These are phyloP conservation scores for Nematolebias whitei DNA, from an alignment of 2,113 vertebrate species.

Conservation along the genomic window DNA sequence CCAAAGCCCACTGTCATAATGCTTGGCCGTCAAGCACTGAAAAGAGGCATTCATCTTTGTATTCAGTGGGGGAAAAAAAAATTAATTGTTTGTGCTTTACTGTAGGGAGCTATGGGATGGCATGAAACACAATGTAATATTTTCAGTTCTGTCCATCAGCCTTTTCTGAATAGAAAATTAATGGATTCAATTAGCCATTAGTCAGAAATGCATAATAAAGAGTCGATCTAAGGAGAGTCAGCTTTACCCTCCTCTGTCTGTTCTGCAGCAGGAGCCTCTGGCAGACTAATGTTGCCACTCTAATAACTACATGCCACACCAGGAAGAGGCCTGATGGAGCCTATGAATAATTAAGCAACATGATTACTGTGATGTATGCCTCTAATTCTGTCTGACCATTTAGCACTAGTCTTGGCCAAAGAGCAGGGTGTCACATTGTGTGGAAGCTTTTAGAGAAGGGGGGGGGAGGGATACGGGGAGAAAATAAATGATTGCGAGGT, in stretches of 20 bases:
- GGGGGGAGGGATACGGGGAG: conserved; percentile 15
- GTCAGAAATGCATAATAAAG: conserved; percentile 60
- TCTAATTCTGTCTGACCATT: conserved; percentile 72
- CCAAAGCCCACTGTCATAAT: conserved; percentile 25
- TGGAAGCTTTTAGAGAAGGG: conserved; percentile 53
- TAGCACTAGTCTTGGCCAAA: conserved; percentile 58
- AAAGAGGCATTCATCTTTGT: conserved; percentile 19
- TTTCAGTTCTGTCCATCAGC: conserved; percentile 42
- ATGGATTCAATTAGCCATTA: conserved; percentile 67
- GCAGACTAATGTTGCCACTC: conserved; percentile 65
- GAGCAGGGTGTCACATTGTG: conserved; percentile 61
- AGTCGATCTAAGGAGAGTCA: conserved; percentile 47
- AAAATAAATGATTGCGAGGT: conserved; percentile 18
- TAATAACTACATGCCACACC: conserved; percentile 76
- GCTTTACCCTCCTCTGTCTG: conserved; percentile 61
- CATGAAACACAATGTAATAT: conserved; percentile 35
- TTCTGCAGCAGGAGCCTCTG: conserved; percentile 50
- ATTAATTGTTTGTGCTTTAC: conserved; percentile 23
- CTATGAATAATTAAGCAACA: conserved; percentile 79
- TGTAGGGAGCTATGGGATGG: conserved; percentile 21
- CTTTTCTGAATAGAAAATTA: conserved; percentile 60
- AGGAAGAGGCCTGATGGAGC: conserved; percentile 73
- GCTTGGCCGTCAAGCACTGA: conserved; percentile 19
- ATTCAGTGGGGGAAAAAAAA: conserved; percentile 22
- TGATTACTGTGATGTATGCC: conserved; percentile 81